These are phyloP conservation scores for Cyprinodon tularosa DNA, from an alignment of 2,113 vertebrate genomes.

Conservation along the genomic window DNA sequence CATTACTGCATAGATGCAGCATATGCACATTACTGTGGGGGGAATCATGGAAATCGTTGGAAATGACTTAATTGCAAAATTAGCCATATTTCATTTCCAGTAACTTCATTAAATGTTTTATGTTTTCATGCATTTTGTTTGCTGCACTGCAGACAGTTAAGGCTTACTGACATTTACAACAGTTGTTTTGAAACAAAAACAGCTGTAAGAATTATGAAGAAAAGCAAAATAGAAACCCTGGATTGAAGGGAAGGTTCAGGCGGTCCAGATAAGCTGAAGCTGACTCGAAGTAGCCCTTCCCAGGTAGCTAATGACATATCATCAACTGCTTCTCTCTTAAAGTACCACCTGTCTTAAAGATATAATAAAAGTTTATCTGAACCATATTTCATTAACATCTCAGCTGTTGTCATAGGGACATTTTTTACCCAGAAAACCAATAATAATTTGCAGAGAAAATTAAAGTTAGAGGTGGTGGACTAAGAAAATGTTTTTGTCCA, in stretches of 20 bases:
- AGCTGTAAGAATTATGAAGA: background rate
- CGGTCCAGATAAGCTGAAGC: no score
- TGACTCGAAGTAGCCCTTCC: no score
- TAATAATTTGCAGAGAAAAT: background rate
- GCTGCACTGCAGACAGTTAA: background rate
- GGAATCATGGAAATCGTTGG: background rate
- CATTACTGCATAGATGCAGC: constrained; percentile 18
- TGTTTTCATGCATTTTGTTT: background rate
- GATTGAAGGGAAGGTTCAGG: background rate
- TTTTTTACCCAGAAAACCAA: background rate
- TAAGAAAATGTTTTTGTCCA: background rate
- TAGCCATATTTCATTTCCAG: background rate
- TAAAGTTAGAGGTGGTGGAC: background rate
- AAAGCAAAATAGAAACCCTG: no score
- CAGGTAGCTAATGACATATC: no score
- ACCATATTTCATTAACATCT: no score
- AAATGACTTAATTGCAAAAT: background rate
- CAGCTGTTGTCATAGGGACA: background rate
- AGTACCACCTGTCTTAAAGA: no score
- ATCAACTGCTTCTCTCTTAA: no score
- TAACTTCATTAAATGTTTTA: background rate
- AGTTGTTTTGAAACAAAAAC: background rate
- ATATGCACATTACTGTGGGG: constrained; percentile 17
- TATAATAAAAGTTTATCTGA: no score
- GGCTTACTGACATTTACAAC: background rate